phyloP scores from a whole-genome alignment of 2,888 invertebrate species.

The Leptothorax acervorum region DNA sequence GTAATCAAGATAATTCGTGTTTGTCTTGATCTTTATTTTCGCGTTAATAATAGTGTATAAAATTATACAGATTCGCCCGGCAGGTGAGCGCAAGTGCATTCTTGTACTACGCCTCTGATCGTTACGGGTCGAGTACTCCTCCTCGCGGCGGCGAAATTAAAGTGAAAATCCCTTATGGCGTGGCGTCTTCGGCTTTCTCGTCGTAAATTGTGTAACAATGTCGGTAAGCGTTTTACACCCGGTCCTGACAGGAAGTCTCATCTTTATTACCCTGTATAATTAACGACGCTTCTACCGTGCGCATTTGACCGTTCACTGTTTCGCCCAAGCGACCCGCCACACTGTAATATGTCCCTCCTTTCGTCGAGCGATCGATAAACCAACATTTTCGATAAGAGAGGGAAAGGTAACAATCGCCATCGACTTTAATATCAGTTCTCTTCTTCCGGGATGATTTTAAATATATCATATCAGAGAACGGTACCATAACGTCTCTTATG shows the following conservation, averaged over 20 bases:
- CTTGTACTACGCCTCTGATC: slow-evolving; percentile 31
- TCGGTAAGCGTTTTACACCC: slow-evolving; percentile 15
- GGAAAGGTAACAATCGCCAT: not conserved
- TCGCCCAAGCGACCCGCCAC: not conserved
- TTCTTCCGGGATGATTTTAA: slow-evolving; percentile 11
- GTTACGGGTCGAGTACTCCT: slow-evolving; percentile 19
- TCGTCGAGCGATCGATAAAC: not conserved
- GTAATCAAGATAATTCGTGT: slow-evolving; percentile 26
- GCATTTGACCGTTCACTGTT: not conserved
- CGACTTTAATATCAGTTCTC: not conserved
- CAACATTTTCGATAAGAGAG: slow-evolving; percentile 7
- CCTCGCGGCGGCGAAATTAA: slow-evolving; percentile 29
- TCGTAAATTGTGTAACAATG: slow-evolving; percentile 46
- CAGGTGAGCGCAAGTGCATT: not conserved
- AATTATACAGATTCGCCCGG: slow-evolving; percentile 22
- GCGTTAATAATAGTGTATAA: slow-evolving; percentile 31
- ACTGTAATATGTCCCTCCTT: not conserved
- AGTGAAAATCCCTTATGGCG: slow-evolving; percentile 41
- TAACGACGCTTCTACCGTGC: slow-evolving; percentile 5
- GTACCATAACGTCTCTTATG: not conserved
- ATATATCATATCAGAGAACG: not conserved
- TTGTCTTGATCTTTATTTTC: slow-evolving; percentile 18
- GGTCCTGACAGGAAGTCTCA: slow-evolving; percentile 23
- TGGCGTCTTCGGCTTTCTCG: slow-evolving; percentile 40
- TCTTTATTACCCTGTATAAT: slow-evolving; percentile 36